Evolutionary conservation across 2,797 vertebrate genomes (phyloP), one percentile per base, ranked within the genome.

Genomic region (Leptatherina wallacei): DNA sequence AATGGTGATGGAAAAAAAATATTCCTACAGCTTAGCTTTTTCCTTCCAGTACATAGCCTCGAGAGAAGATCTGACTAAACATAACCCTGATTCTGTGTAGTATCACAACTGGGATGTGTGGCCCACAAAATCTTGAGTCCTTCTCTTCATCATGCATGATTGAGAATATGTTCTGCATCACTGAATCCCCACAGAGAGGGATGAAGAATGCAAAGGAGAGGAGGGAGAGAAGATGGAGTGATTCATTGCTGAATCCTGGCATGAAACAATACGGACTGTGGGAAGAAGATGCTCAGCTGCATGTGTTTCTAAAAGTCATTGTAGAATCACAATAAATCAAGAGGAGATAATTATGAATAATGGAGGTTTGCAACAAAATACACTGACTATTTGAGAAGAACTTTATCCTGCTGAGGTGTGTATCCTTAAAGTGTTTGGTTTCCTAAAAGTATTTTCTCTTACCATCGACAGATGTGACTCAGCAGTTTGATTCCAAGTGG

Each of bases 41-140:
- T 69, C 36, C 6, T 44, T 0, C 0, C 29, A 16, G 12, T 14
- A 36, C 35, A 14, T 27, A 30, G 61, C 63, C 72, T 78, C 40
- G 2, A 65, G 57, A 63, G 64, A 78, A 40, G 33, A 24, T 62
- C 61, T 75, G 69, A 13, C 4, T 65, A 59, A 70, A 73, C 65
- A 73, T 24, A 59, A 74, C 71, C 73, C 58, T 60, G 68, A 12
- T 84, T 78, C 78, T 80, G 72, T 65, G 47, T 71, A 22, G 10
- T 73, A 65, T 77, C 67, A 58, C 68, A 71, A 62, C 70, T 0
- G 2, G 6, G 66, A 82, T 14, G 64, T 55, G 47, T 61, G 69
- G 51, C 61, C 70, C 60, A 71, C 36, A 63, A 76, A 75, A 40
- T 40, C 55, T 60, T 58, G 61, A 61, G 52, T 29, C 27, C 35